Evolutionary conservation across 1,140 invertebrate genomes (phyloP).

Genomic region (Drosophila kohkoa): DNA sequence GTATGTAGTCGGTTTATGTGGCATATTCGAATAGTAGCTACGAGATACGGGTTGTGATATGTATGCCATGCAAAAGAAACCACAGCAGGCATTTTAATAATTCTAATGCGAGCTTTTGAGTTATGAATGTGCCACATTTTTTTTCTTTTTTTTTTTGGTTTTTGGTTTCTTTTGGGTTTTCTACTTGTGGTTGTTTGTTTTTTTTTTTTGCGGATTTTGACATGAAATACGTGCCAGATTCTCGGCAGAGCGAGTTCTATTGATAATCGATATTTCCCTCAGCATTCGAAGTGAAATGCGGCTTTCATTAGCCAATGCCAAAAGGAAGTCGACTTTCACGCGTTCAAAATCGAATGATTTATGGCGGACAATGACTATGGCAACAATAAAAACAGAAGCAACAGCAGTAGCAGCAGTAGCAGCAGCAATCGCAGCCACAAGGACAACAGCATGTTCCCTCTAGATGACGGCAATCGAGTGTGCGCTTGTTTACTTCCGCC

Average conservation of each 20-base stretch:
- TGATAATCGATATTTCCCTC: slow-evolving; percentile 65
- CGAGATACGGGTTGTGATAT: slow-evolving; percentile 22
- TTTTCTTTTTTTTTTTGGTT: slow-evolving; percentile 11
- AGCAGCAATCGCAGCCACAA: slow-evolving; percentile 32
- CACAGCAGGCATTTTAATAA: slow-evolving; percentile 80
- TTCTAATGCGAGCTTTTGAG: slow-evolving; percentile 73
- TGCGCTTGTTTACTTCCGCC: slow-evolving; percentile 58
- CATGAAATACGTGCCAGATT: slow-evolving; percentile 42
- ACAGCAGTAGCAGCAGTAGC: slow-evolving; percentile 25
- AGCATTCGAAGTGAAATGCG: slow-evolving; percentile 35
- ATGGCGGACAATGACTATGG: slow-evolving; percentile 49
- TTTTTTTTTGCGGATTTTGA: slow-evolving; percentile 17
- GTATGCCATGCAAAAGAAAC: slow-evolving; percentile 62
- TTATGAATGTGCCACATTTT: slow-evolving; percentile 45
- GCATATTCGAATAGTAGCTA: slow-evolving; percentile 10
- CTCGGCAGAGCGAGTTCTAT: slow-evolving; percentile 13
- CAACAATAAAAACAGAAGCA: slow-evolving; percentile 45
- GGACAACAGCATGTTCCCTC: slow-evolving; percentile 4
- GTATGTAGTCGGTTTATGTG: slow-evolving; percentile 31
- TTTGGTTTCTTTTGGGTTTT: neutral
- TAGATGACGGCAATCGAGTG: slow-evolving; percentile 41
- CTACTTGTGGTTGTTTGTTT: neutral
- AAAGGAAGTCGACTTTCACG: slow-evolving; percentile 56
- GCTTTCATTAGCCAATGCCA: slow-evolving; percentile 47
- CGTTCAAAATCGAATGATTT: slow-evolving; percentile 71